phyloP scores from a whole-genome alignment of 1,140 invertebrate genomes.

The Pteromalus puparum region DNA sequence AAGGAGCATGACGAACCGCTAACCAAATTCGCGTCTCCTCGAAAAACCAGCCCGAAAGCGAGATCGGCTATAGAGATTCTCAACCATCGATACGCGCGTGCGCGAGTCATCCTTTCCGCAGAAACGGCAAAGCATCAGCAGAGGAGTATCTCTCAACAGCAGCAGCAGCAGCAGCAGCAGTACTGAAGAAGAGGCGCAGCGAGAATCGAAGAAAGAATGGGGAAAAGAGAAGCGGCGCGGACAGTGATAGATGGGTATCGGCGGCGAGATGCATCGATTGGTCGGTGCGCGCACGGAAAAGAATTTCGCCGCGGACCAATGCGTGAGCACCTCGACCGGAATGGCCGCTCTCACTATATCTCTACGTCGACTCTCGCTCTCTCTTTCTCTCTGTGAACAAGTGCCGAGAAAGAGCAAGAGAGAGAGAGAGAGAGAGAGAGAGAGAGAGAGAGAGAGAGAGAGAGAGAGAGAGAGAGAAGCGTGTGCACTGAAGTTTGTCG shows the following conservation, averaged over 20 bases:
- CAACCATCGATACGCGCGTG: no score
- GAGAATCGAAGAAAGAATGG: conserved; percentile 49
- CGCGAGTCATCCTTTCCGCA: not conserved
- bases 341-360: conserved; percentile 37
- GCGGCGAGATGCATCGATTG: conserved; percentile 52
- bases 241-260: conserved; percentile 52
- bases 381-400: not conserved
- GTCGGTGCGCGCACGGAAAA: conserved; percentile 39
- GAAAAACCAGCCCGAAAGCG: no score
- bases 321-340: conserved; percentile 37
- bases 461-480: not conserved
- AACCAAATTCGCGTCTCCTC: no score
- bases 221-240: conserved; percentile 34
- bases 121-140: not conserved
- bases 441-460: no score
- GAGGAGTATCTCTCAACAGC: not conserved
- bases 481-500: not conserved
- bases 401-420: no score
- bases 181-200: conserved; percentile 37
- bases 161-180: no score
- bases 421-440: no score
- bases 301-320: conserved; percentile 47
- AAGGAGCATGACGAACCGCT: no score
- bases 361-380: not conserved
- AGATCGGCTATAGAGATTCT: no score